Evolutionary conservation across 2,113 vertebrate genomes (phyloP), one percentile per base, ranked within the genome.

Genomic region (Platichthys flesus): DNA sequence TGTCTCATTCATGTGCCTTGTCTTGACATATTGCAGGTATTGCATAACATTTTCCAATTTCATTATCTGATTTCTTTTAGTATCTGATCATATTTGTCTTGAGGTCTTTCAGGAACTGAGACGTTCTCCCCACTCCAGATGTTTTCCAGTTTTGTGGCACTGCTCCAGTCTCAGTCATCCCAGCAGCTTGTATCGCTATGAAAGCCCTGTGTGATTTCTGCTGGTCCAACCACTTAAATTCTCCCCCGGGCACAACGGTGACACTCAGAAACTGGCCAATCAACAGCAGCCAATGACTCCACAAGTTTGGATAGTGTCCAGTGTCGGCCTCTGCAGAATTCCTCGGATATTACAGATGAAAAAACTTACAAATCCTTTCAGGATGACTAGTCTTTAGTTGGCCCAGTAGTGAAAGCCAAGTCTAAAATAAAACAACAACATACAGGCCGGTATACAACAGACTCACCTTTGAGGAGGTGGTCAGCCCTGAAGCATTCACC

Each of bases 401-500:
- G 51, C 49, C 51, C n/a, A 23, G 18, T 0, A 5, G 58, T 10
- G 8, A 12, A 51, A 42, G 42, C 18, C 0, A 20, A 42, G 6
- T 54, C 28, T 67, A 9, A 59, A 37, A 66, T 28, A 78, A 37
- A 20, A 7, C n/a, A 23, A 51, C 31, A 0, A 18, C 45, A 16
- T 20, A 9, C 31, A 21, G 5, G 28, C 23, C 14, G 62, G 9
- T 37, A 2, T 24, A 28, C 2, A 18, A 16, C 45, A 24, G n/a
- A 51, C 80, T 61, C 88, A 98, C 98, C 97, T 96, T 99, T 98
- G 40, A 99, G 92, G 5, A 99, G 96, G 80, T 99, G 98, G 89
- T 99, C 98, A 0, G 98, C 98, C 64, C 97, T 96, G 89, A 98
- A 98, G 78, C 97, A 99, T 83, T 99, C 98, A 21, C 98, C 98